Base-by-base conservation (phyloP, 2,797 vertebrate species). In the Steatocranus sp. region DNA sequence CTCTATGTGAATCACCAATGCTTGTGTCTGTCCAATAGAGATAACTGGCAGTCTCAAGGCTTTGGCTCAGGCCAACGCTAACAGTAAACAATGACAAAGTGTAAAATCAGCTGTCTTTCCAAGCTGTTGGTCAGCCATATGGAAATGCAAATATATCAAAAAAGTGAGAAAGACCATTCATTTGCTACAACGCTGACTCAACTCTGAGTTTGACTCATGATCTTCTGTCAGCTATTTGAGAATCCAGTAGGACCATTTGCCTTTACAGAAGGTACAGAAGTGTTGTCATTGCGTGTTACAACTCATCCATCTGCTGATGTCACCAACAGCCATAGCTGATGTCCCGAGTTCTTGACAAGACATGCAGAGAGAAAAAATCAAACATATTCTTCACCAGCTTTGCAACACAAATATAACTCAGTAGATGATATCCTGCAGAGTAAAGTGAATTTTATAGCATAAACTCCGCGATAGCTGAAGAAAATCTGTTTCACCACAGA, bases 81-180 rank as follows among this genome's bases (percentile, higher is more conserved):
- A 73, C 17, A 84, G 78, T 74, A 80, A 88, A 87, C 87, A 82
- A 36, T 78, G 80, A 89, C 81, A 58, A 80, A 43, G 49, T 36
- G 11, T 83, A 78, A 70, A 82, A 80, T 80, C 86, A 73, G 83
- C 76, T 83, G 82, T 56, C 83, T 27, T 66, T 50, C 78, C 73
- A 75, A 79, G 56, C 75, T 85, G 83, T 85, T 80, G 5, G 68
- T 73, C 25, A 49, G 41, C 43, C 68, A 61, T 79, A 53, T 23
- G 49, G 38, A 18, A 25, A 49, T 20, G 23, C 12, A 48, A 49
- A 74, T 20, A 5, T 18, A 4, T 56, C 15, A 50, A 78, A 23
- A 5, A 50, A 77, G 25, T 38, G 49, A 78, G 36, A 18, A 74
- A 68, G 63, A 75, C 25, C 18, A 53, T 34, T 61, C 15, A 17